A percentile compares a stretch with the other conserved stretches of the same genome.
Evolutionary conservation across 2,113 vertebrate species (phyloP).

Genomic region (Chamaea fasciata): DNA sequence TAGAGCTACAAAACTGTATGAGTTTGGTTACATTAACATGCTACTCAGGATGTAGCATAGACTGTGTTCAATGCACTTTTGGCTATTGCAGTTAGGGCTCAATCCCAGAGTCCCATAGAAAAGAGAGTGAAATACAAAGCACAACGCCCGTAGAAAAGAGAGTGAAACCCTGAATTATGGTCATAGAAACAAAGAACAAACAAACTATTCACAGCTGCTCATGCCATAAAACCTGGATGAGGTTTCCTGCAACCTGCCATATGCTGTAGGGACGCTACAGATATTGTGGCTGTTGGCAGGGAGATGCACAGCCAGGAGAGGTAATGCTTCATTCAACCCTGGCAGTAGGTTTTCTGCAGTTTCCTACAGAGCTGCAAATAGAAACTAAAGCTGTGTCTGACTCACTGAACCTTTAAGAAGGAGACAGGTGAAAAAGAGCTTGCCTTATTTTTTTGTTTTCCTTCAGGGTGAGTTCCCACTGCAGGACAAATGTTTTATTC

Average conservation of each 20-base stretch:
- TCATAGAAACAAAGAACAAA: background rate
- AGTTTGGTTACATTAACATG: background rate
- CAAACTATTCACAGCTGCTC: background rate
- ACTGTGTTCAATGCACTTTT: background rate
- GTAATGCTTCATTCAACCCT: background rate
- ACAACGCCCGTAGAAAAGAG: background rate
- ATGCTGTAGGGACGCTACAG: background rate
- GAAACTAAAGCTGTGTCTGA: background rate
- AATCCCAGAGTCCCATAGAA: background rate
- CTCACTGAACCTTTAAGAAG: background rate
- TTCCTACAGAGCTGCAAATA: slow-evolving; percentile 21
- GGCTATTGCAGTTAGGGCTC: background rate
- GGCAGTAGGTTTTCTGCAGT: slow-evolving; percentile 3
- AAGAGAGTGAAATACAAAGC: background rate
- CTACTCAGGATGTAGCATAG: background rate
- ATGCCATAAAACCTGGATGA: background rate
- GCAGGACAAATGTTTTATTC: background rate
- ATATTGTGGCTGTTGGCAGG: background rate
- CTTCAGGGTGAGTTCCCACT: background rate
- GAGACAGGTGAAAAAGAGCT: background rate
- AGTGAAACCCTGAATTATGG: background rate
- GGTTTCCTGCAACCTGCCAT: background rate
- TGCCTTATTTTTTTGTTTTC: no score
- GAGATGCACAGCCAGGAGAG: background rate
- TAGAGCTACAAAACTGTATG: background rate